Evolutionary conservation across 2,888 invertebrate species (phyloP).

Genomic region (Panopea generosa): DNA sequence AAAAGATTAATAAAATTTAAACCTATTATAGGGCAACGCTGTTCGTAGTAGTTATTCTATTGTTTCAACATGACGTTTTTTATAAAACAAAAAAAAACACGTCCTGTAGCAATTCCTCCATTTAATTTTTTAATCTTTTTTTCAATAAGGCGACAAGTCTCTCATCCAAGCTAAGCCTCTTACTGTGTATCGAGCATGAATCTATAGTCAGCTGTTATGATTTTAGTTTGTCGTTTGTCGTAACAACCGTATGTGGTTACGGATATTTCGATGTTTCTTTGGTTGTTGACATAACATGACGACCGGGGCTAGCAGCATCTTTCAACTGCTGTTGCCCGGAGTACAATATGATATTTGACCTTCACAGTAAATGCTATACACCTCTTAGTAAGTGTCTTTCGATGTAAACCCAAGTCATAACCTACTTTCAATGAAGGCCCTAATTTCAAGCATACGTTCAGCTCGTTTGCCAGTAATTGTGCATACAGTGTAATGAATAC

Average conservation of each 20-base stretch:
- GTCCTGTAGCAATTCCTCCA: conserved; percentile 25
- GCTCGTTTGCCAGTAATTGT: conserved; percentile 23
- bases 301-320: conserved; percentile 30
- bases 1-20: conserved; percentile 19
- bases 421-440: conserved; percentile 29
- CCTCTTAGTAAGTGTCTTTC: conserved; percentile 12
- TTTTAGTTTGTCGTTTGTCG: no score
- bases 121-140: conserved; percentile 7
- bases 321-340: conserved; percentile 18
- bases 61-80: conserved; percentile 15
- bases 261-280: not conserved
- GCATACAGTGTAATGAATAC: conserved; percentile 12
- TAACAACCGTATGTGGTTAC: no score
- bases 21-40: conserved; percentile 17
- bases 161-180: conserved; percentile 24
- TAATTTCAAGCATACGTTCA: conserved; percentile 24
- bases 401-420: conserved; percentile 12
- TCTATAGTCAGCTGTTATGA: no score
- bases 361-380: conserved; percentile 11
- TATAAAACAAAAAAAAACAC: no score
- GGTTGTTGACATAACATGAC: conserved; percentile 20
- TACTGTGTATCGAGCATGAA: conserved; percentile 23
- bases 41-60: conserved; percentile 17
- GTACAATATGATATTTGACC: conserved; percentile 16
- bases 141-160: conserved; percentile 5